Percentiles rank a stretch among this genome's conserved stretches.
These are phyloP conservation scores for Gadopsis bispinosus DNA, from an alignment of 2,797 vertebrate genomes.

Conservation along the genomic window DNA sequence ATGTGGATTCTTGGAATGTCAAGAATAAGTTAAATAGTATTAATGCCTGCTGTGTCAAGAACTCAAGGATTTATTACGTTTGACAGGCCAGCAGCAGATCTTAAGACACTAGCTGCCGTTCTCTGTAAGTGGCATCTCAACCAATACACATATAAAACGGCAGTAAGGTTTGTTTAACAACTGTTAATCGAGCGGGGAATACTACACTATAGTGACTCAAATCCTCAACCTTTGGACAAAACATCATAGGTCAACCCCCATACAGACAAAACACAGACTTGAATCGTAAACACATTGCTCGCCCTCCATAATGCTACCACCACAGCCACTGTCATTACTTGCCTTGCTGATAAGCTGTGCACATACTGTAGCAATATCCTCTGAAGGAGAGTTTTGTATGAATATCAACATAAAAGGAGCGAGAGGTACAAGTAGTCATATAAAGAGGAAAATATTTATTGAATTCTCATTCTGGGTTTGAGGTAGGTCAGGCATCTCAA, in stretches of 20 bases:
- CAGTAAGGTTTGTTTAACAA: not conserved
- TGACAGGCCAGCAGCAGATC: not conserved
- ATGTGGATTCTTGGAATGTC: not conserved
- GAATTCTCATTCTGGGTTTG: conserved; percentile 54
- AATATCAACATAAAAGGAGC: conserved; percentile 52
- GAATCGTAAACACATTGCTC: conserved; percentile 8
- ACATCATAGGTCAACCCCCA: not conserved
- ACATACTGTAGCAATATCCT: conserved; percentile 64
- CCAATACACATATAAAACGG: not conserved
- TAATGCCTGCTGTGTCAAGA: not conserved
- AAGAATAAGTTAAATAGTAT: not conserved
- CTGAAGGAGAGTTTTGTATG: conserved; percentile 49
- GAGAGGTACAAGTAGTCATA: conserved; percentile 42
- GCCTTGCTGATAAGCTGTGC: conserved; percentile 58
- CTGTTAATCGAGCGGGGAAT: not conserved
- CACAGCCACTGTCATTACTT: conserved; percentile 27
- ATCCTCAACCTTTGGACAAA: not conserved
- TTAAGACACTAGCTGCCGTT: not conserved
- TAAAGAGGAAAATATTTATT: conserved; percentile 43
- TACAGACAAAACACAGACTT: not conserved
- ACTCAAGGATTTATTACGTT: not conserved
- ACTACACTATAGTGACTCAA: not conserved
- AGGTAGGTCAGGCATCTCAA: conserved; percentile 48
- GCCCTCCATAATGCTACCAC: conserved; percentile 18
- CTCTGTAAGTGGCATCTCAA: not conserved